Evolutionary conservation across 2,797 vertebrate species (phyloP), one percentile per base, ranked within the genome.

Genomic region (Sternarchorhynchus goeldii): DNA sequence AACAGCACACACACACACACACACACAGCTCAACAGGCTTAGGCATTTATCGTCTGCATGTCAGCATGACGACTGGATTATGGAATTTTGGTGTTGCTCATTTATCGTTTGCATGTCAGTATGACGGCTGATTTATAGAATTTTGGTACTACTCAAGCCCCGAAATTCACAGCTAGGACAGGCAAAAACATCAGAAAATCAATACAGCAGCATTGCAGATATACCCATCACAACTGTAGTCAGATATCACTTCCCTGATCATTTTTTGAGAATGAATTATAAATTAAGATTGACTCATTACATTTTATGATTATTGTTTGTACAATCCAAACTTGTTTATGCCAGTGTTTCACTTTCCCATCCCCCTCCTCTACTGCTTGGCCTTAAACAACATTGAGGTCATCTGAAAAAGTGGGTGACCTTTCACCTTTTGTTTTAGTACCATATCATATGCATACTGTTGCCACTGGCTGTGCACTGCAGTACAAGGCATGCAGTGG

Each of bases 31-130:
- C 45, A 39, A n/a, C 58, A 66, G 18, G 76, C 59, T 59, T n/a
- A 67, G 81, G 32, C 76, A 76, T 82, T 76, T 55, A 66, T 53
- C 53, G 29, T 70, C 74, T 76, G 17, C 34, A 59, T 36, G 78
- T 78, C 78, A 78, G 69, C 21, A 66, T 78, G 50, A 70, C 66
- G 71, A 20, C 45, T 72, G 29, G 29, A 63, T 67, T 59, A 53
- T 57, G 73, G 77, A 79, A 68, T 79, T 31, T 55, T 45, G 25
- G 25, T 25, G 25, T 25, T 25, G 25, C 25, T 25, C 76, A 76
- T 82, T 76, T 55, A 66, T 53, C 53, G 29, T 70, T 67, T 76
- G 17, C 34, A 59, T 36, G 78, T 78, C 78, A 78, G 69, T 32
- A 66, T 78, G 50, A 70, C 66, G 71, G 29, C 45, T 72, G 29